Evolutionary conservation across 2,888 invertebrate genomes (phyloP).

Genomic region (Eupithecia exiguata): DNA sequence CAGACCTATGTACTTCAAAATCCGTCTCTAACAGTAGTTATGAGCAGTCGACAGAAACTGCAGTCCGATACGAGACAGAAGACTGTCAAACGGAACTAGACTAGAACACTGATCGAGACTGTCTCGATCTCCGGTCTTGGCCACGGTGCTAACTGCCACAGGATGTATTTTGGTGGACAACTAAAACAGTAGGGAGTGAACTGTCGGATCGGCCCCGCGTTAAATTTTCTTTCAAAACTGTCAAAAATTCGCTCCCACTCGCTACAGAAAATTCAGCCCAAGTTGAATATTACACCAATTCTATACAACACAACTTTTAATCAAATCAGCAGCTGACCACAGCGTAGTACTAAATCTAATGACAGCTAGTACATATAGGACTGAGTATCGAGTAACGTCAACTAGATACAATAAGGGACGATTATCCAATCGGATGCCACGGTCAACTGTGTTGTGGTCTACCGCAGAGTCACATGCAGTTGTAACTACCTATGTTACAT

Average conservation of each 20-base stretch:
- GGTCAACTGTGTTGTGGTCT: slow-evolving; percentile 16
- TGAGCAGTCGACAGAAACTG: background rate
- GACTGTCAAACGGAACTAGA: background rate
- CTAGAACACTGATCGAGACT: no score
- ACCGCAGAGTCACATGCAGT: slow-evolving; percentile 14
- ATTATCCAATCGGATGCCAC: slow-evolving; percentile 26
- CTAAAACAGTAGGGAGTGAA: background rate
- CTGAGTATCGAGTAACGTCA: slow-evolving; percentile 4
- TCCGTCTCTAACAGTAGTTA: background rate
- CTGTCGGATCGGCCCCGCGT: background rate
- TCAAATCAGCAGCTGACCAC: background rate
- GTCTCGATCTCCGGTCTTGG: background rate
- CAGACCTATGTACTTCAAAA: background rate
- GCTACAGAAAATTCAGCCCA: background rate
- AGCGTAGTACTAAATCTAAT: background rate
- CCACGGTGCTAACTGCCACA: background rate
- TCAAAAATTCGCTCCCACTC: background rate
- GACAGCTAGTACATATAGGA: background rate
- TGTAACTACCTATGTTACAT: background rate
- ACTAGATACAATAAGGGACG: slow-evolving; percentile 13
- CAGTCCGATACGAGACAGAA: background rate
- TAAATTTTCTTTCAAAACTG: background rate
- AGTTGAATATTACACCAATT: background rate
- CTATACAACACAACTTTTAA: background rate
- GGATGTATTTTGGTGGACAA: background rate